These are phyloP conservation scores for Ondatra zibethicus DNA, from an alignment of 2,113 vertebrate genomes.

Conservation along the genomic window DNA sequence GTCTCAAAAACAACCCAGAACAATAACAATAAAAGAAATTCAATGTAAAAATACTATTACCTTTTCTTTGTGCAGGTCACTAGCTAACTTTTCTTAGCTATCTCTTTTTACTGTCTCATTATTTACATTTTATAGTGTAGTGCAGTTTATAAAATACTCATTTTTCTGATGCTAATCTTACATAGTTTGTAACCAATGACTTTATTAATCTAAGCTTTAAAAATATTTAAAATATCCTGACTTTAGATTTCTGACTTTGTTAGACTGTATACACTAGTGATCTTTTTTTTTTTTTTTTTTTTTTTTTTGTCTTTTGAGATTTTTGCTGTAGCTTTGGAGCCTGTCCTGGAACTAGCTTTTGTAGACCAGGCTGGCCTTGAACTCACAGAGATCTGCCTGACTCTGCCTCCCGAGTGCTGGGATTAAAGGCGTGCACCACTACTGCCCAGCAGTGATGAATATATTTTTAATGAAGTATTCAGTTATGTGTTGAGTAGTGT, in stretches of 20 bases:
- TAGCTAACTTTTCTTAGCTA: background rate
- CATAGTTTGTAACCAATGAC: background rate
- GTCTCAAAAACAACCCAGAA: background rate
- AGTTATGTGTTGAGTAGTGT: background rate
- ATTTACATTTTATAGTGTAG: background rate
- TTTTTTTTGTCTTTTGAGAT: no score
- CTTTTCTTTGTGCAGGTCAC: background rate
- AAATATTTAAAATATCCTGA: background rate
- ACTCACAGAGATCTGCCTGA: no score
- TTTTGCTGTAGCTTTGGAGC: no score
- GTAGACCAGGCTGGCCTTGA: no score
- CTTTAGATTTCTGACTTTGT: background rate
- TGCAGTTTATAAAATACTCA: background rate
- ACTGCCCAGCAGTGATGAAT: no score
- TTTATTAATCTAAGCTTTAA: conserved; percentile 27
- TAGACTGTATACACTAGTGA: background rate
- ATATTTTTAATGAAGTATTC: conserved; percentile 9
- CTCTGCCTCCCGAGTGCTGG: no score
- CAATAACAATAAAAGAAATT: background rate
- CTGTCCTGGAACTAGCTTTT: no score
- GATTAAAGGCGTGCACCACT: no score
- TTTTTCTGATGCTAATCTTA: conserved; percentile 21
- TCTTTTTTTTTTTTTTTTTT: background rate
- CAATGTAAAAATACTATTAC: background rate
- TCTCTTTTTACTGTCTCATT: background rate